Evolutionary conservation across 1,140 invertebrate genomes (phyloP).

Genomic region (Ostrea edulis): DNA sequence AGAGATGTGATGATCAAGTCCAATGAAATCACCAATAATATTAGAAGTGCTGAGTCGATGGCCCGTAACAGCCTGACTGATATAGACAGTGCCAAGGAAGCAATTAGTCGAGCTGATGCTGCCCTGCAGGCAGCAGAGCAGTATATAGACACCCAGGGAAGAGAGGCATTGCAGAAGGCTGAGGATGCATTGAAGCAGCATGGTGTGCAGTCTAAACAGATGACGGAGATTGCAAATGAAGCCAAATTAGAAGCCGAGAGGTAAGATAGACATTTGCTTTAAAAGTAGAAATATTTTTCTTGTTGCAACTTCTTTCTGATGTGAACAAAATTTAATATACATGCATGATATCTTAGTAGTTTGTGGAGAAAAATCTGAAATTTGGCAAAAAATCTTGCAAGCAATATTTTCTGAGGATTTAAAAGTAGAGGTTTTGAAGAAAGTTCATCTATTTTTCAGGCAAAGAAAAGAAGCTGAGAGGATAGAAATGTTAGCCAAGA

Average conservation of each 20-base stretch:
- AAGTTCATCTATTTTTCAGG: conserved; percentile 70
- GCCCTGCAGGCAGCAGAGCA: conserved; percentile 83
- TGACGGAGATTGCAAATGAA: conserved; percentile 93
- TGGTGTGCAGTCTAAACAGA: conserved; percentile 93
- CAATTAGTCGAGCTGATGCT: conserved; percentile 85
- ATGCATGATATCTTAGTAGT: no score
- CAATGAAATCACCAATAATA: conserved; percentile 67
- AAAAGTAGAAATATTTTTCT: no score
- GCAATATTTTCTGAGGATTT: no score
- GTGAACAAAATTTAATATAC: no score
- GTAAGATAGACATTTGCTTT: not conserved
- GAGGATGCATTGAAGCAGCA: conserved; percentile 90
- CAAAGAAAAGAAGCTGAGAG: conserved; percentile 88
- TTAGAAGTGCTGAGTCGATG: conserved; percentile 56
- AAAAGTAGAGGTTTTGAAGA: not conserved
- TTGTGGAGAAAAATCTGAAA: no score
- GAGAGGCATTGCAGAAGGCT: conserved; percentile 88
- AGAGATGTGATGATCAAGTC: conserved; percentile 68
- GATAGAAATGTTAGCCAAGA: conserved; percentile 88
- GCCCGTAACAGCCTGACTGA: conserved; percentile 81
- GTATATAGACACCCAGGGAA: conserved; percentile 90
- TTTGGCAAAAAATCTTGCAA: no score
- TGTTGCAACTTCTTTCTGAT: no score
- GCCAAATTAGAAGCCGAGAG: conserved; percentile 82
- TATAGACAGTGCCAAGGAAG: conserved; percentile 85